Evolutionary conservation across 1,140 invertebrate genomes (phyloP).

Genomic region (Cotesia vestalis): DNA sequence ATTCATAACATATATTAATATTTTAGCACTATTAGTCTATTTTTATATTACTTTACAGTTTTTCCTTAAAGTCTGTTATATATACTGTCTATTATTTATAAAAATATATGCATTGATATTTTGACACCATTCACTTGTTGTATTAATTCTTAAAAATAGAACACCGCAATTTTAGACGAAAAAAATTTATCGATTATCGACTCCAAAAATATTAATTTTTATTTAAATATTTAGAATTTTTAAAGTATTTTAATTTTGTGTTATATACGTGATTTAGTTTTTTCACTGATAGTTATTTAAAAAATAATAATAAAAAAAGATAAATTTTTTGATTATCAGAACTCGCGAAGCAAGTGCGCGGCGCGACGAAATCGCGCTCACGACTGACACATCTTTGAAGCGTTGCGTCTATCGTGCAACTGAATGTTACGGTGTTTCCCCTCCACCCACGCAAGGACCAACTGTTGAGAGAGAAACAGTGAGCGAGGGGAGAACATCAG

Average conservation of each 20-base stretch:
- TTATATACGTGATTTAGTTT: neutral
- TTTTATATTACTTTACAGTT: neutral
- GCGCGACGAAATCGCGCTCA: slow-evolving; percentile 57
- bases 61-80: too few species aligned
- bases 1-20: slow-evolving; percentile 9
- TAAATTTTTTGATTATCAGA: neutral
- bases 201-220: too few species aligned
- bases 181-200: too few species aligned
- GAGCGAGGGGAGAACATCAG: neutral
- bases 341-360: slow-evolving; percentile 39
- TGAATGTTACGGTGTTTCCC: slow-evolving; percentile 42
- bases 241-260: too few species aligned
- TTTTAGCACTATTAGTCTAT: neutral
- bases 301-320: neutral
- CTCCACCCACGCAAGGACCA: slow-evolving; percentile 46
- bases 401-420: slow-evolving; percentile 46
- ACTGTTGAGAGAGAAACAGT: neutral
- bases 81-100: too few species aligned
- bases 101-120: too few species aligned
- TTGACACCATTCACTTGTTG: too few species aligned
- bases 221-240: too few species aligned
- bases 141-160: too few species aligned
- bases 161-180: too few species aligned
- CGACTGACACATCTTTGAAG: slow-evolving; percentile 53
- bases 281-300: neutral